Base-by-base conservation (phyloP, 2,888 invertebrate genomes). In the Euzophera pinguis region DNA sequence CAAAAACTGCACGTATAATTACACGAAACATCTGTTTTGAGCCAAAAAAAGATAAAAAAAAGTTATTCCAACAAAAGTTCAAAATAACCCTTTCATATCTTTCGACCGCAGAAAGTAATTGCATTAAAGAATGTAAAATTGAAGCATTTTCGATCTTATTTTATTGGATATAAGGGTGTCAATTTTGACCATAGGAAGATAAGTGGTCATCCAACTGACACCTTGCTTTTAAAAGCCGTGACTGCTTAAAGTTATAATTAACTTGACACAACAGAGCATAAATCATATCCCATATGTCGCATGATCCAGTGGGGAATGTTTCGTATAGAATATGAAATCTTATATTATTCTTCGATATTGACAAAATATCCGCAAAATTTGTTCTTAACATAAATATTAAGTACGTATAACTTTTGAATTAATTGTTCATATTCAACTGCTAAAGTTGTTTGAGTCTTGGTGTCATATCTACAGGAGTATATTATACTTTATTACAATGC, bases 171-270 rank as follows among this genome's bases (percentile, higher is more conserved):
- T 42, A n/a, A 35, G 13, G 10, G 45, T 16, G 14, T 14, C n/a
- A 43, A 43, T 29, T 16, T 45, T 47, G n/a, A 35, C 62, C 63
- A 60, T 67, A 69, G 65, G 60, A 62, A 70, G 66, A 76, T 82
- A 88, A 85, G 83, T 81, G 88, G 89, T 83, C 88, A 86, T 73
- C 75, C 87, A 87, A 79, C 87, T 84, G 89, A 84, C 88, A 87
- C 88, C 81, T 80, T 63, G 62, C 58, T 63, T 62, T 63, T 59
- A 59, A 69, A 68, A 61, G 82, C 83, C 84, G 82, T 88, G 82
- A 87, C 81, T 75, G 60, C 54, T 58, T 75, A 71, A 82, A 74
- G 70, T 52, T 68, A 62, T 75, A 83, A 89, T 89, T 88, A 86
- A 85, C 85, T 84, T 80, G 65, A 78, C 78, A 82, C 77, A 45